Percentiles rank a stretch among this genome's conserved stretches.
These are phyloP conservation scores for Avahi laniger DNA, from an alignment of 2,797 vertebrate species.

Conservation along the genomic window DNA sequence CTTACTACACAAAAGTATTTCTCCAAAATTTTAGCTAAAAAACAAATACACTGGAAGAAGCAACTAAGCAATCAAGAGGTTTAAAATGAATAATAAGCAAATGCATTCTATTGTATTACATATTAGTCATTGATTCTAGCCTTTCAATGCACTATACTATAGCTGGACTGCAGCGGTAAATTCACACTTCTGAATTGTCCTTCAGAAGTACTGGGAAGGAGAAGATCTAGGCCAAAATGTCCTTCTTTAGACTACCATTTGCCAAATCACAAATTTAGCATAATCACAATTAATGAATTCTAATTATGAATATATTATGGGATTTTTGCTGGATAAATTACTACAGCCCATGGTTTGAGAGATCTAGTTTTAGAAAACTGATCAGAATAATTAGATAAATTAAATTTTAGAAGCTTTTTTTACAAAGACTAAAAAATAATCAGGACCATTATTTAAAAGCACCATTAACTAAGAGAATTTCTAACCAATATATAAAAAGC, in stretches of 20 bases:
- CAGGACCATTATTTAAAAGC: constrained; percentile 19
- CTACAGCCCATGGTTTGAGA: not conserved
- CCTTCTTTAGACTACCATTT: not conserved
- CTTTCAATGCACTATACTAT: not conserved
- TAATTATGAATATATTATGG: not conserved
- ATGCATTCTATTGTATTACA: not conserved
- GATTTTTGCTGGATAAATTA: constrained; percentile 13
- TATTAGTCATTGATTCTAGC: not conserved
- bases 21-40: constrained; percentile 36
- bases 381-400: constrained; percentile 37
- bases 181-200: not conserved
- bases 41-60: not conserved
- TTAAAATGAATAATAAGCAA: constrained; percentile 17
- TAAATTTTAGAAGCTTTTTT: not conserved
- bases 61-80: not conserved
- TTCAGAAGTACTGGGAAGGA: not conserved
- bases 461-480: constrained; percentile 3
- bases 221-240: not conserved
- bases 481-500: constrained; percentile 19
- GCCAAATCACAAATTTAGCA: not conserved
- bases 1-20: not conserved
- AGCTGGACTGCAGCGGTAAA: not conserved
- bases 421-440: not conserved
- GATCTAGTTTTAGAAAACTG: not conserved
- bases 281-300: not conserved